These are phyloP conservation scores for Eulithis testata DNA, from an alignment of 2,888 invertebrate genomes.

Conservation along the genomic window DNA sequence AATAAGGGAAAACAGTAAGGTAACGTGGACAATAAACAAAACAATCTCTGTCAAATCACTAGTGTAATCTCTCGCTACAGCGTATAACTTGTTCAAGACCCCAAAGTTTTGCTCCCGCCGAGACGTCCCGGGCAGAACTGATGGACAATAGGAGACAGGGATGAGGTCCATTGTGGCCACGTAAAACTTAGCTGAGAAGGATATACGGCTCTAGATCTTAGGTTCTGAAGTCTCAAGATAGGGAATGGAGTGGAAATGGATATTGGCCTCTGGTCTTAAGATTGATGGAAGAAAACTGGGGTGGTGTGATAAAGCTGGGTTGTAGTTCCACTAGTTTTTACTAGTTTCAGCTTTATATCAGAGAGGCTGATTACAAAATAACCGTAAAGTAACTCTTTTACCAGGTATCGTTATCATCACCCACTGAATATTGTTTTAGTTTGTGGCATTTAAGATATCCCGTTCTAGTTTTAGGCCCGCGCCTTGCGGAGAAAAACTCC, in stretches of 20 bases:
- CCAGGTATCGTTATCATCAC: no score
- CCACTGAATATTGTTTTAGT: no score
- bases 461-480: no score
- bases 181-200: conserved; percentile 52
- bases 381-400: no score
- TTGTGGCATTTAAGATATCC: no score
- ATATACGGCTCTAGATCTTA: conserved; percentile 19
- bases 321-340: not conserved
- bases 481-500: no score
- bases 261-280: conserved; percentile 4
- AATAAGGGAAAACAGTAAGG: no score
- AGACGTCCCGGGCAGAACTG: conserved; percentile 68
- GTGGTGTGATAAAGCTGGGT: not conserved
- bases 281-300: not conserved
- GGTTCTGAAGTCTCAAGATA: conserved; percentile 6
- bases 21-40: no score
- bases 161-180: conserved; percentile 60
- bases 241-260: conserved; percentile 14
- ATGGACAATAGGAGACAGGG: conserved; percentile 68
- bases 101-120: conserved; percentile 42
- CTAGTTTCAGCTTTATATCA: no score
- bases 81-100: conserved; percentile 19
- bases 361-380: no score
- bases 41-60: no score
- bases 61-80: not conserved